Percentiles rank a stretch among this genome's conserved stretches.
phyloP scores from a whole-genome alignment of 2,888 invertebrate genomes.

The Dexiosoma caninum region DNA sequence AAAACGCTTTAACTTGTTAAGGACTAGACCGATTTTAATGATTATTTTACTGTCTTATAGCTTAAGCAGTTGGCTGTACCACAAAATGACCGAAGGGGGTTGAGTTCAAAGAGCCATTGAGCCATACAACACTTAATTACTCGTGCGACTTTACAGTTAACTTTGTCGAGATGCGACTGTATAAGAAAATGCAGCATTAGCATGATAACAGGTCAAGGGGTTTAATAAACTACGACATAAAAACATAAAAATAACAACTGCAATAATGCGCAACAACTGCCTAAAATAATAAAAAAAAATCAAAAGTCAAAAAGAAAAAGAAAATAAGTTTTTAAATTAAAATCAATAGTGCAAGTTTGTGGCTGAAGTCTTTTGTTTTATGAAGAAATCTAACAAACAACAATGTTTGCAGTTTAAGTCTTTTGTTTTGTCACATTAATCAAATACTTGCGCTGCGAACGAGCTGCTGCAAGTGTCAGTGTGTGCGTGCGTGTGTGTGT shows the following conservation, averaged over 20 bases:
- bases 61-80: too few species aligned
- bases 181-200: slow-evolving; percentile 55
- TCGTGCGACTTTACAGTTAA: too few species aligned
- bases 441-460: slow-evolving; percentile 1
- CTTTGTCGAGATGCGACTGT: too few species aligned
- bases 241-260: not conserved
- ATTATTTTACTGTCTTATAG: too few species aligned
- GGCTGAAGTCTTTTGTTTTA: slow-evolving; percentile 34
- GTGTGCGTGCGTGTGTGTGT: not conserved
- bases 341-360: slow-evolving; percentile 7
- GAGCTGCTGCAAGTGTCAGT: not conserved
- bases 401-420: slow-evolving; percentile 39
- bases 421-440: slow-evolving; percentile 55
- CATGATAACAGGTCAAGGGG: slow-evolving; percentile 63
- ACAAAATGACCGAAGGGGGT: too few species aligned
- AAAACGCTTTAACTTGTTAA: too few species aligned
- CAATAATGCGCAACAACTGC: slow-evolving; percentile 2
- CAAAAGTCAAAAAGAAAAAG: too few species aligned
- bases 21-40: too few species aligned
- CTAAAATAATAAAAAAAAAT: not conserved
- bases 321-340: too few species aligned
- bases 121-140: too few species aligned
- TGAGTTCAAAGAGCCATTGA: too few species aligned
- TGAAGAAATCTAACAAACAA: not conserved
- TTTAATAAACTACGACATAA: slow-evolving; percentile 24